Base-by-base conservation (phyloP, 2,888 invertebrate genomes). In the Doris montereyensis region DNA sequence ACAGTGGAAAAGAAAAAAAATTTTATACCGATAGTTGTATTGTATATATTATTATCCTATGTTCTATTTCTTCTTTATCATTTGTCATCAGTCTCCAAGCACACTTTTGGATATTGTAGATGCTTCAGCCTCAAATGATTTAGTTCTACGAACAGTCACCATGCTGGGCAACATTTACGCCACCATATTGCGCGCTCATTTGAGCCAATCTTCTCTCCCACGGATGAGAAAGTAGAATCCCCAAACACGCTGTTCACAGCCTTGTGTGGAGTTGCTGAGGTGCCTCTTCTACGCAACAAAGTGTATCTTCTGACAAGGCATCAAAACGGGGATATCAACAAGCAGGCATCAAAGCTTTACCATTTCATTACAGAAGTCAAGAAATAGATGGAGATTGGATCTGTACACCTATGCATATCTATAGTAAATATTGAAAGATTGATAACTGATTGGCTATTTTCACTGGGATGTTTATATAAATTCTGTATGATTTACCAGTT, bases 191-290 rank as follows among this genome's bases (percentile, higher is more conserved):
- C 89, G 92, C 72, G 86, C 90, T 65, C 86, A 92, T 71, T 90
- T 93, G 74, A 92, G 92, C 4, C 89, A 91, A 10, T 88, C 91
- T 34, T 92, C 92, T 82, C 89, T 93, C 13, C 93, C 93, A 21
- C 88, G 92, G 0, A 92, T 92, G 82, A 92, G 93, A 93, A 93
- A 85, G 93, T 93, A 5, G 91, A 93, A 21, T 92, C 93, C 4
- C 93, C 93, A 2, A 93, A 93, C 83, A 93, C 93, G 32, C 92
- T 93, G 91, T 93, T 91, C 82, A 84, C 86, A 1, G 88, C 87
- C 1, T 76, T 91, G 17, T 86, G 86, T 78, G 88, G 89, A 8
- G 81, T 86, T 26, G 83, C 85, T 70, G 83, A 79, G 70, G 72
- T 85, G 0, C 84, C 81, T 1, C 82, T 84, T 17, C 79, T 90